These are phyloP conservation scores for Coracopsis vasa DNA, from an alignment of 2,113 vertebrate genomes.

Conservation along the genomic window DNA sequence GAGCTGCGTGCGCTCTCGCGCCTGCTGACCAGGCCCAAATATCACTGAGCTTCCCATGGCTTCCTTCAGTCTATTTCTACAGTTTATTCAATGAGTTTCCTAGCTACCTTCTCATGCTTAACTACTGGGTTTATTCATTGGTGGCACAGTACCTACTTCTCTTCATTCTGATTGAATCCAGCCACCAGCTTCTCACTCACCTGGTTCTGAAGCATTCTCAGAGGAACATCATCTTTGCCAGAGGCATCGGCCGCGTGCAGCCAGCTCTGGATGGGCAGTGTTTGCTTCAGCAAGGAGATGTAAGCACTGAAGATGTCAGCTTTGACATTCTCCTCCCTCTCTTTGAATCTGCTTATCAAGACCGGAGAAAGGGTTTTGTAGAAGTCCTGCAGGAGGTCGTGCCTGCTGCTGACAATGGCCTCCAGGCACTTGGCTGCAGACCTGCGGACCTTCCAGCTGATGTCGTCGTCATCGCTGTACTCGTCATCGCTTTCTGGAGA, in stretches of 20 bases:
- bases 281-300: slow-evolving; percentile 85
- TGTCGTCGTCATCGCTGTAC: slow-evolving; percentile 91
- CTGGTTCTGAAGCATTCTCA: slow-evolving; percentile 83
- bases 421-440: slow-evolving; percentile 90
- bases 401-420: slow-evolving; percentile 81
- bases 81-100: not conserved
- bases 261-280: slow-evolving; percentile 71
- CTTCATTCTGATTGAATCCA: not conserved
- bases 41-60: not conserved
- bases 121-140: fast-evolving
- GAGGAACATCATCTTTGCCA: slow-evolving; percentile 71
- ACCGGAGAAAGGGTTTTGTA: slow-evolving; percentile 82
- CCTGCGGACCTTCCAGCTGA: slow-evolving; percentile 96
- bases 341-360: slow-evolving; percentile 87
- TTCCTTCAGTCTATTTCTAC: not conserved
- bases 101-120: not conserved
- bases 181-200: slow-evolving; percentile 37
- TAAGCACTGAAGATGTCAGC: slow-evolving; percentile 88
- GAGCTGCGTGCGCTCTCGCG: fast-evolving
- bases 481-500: slow-evolving; percentile 87
- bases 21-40: not conserved
- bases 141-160: not conserved
- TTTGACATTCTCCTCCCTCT: slow-evolving; percentile 92
- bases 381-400: slow-evolving; percentile 85
- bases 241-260: slow-evolving; percentile 41